Base-by-base conservation (phyloP, 2,888 invertebrate species). In the Rambutsinella grinnellia region DNA sequence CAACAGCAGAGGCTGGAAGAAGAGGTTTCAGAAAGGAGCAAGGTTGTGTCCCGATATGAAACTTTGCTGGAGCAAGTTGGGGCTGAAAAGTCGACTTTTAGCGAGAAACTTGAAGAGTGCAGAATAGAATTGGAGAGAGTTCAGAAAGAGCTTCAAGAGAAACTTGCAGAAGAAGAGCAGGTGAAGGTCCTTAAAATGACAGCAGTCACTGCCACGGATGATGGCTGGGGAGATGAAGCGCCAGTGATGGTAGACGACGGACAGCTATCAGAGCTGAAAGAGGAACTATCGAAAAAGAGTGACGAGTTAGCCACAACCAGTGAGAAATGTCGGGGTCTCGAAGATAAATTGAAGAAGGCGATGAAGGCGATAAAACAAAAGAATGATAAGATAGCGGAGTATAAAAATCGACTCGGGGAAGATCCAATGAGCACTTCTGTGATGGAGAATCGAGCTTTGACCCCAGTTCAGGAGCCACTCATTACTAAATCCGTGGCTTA, bases 351-450 rank as follows among this genome's bases (percentile, higher is more conserved):
- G 2, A 85, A 88, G 44, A 93, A 93, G 85, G 90, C 92, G 85
- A 89, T 94, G 65, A 94, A 94, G 84, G 90, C 92, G 3, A 87
- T 95, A 58, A 90, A 90, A 19, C 89, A 91, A 28, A 92, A 93
- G 1, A 94, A 94, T 85, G 94, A 94, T 61, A 89, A 92, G 77
- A 89, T 94, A 85, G 87, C 91, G 1, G 94, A 95, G 85, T 90
- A 93, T 87, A 95, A 94, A 86, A 94, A 94, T 85, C 91, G 92
- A 79, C 91, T 94, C 86, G 94, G 94, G 83, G 90, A 90, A 85
- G 93, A 76, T 19, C 13, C 21, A 19, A 62, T 75, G 75, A 68
- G 17, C 10, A 10, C n/a, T 8, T 76, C 75, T 5, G 46, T 69
- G 47, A 69, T 63, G 15, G 19, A 44, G 0, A 76, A 69, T 21